These are phyloP conservation scores for Dyspetes luteomarginatus DNA, from an alignment of 2,888 invertebrate species.

Conservation along the genomic window DNA sequence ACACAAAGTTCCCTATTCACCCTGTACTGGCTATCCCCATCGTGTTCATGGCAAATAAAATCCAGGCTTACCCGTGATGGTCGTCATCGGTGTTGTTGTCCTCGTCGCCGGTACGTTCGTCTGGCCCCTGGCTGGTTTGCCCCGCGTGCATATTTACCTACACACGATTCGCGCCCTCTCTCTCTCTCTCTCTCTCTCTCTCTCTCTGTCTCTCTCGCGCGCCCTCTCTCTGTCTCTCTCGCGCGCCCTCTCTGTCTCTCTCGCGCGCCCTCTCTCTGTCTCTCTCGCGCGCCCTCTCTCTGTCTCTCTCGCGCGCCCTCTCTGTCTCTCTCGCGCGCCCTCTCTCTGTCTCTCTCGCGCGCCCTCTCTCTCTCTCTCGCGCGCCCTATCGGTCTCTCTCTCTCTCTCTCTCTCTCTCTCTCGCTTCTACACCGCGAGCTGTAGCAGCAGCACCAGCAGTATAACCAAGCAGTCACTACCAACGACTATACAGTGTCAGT, in stretches of 20 bases:
- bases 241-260: background rate
- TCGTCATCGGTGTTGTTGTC: constrained; percentile 3
- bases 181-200: background rate
- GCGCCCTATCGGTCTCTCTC: constrained; percentile 29
- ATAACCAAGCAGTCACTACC: constrained; percentile 48
- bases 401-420: background rate
- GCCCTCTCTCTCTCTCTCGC: background rate
- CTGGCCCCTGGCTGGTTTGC: constrained; percentile 28
- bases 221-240: no score
- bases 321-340: no score
- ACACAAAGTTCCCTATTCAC: constrained; percentile 26
- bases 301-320: no score
- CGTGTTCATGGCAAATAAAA: constrained; percentile 22
- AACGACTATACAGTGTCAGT: constrained; percentile 46
- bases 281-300: background rate
- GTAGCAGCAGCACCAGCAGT: constrained; percentile 36
- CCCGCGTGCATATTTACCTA: constrained; percentile 37
- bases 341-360: no score
- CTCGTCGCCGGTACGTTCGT: constrained; percentile 31
- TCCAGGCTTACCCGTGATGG: constrained; percentile 30
- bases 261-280: background rate
- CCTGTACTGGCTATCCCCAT: constrained; percentile 25
- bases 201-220: no score
- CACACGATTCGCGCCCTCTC: constrained; percentile 53
- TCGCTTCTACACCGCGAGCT: constrained; percentile 11